phyloP scores from a whole-genome alignment of 2,113 vertebrate species.

The Xenopus borealis region DNA sequence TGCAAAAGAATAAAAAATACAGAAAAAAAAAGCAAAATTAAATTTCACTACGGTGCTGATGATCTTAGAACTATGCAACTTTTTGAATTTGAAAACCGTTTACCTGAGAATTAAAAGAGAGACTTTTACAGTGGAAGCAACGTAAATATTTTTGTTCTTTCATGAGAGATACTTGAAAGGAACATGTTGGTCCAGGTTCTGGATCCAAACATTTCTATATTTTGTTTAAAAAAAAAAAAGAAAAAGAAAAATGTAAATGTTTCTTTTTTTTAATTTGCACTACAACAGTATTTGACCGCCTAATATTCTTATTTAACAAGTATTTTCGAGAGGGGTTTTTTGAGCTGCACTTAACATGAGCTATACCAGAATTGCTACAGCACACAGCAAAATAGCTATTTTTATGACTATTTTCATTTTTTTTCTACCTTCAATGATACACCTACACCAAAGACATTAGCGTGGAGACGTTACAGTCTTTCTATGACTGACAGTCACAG shows the following conservation, averaged over 20 bases:
- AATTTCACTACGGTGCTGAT: slow-evolving; percentile 83
- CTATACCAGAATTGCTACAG: slow-evolving; percentile 78
- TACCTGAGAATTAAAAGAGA: slow-evolving; percentile 77
- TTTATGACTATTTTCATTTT: slow-evolving; percentile 75
- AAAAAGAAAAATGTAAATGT: slow-evolving; percentile 41
- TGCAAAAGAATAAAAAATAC: slow-evolving; percentile 28
- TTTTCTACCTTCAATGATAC: slow-evolving; percentile 80
- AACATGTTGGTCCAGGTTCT: slow-evolving; percentile 94
- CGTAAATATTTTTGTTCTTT: slow-evolving; percentile 70
- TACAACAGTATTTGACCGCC: slow-evolving; percentile 86
- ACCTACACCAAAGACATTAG: slow-evolving; percentile 88
- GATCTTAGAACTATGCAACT: slow-evolving; percentile 98
- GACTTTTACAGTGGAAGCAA: slow-evolving; percentile 75
- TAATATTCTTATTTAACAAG: slow-evolving; percentile 84
- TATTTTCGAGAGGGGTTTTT: slow-evolving; percentile 74
- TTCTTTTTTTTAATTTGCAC: slow-evolving; percentile 93
- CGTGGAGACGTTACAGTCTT: slow-evolving; percentile 72
- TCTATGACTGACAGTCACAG: slow-evolving; percentile 66
- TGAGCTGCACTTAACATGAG: slow-evolving; percentile 84
- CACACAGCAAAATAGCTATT: slow-evolving; percentile 78
- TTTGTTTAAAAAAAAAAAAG: slow-evolving; percentile 68
- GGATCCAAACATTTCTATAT: slow-evolving; percentile 97
- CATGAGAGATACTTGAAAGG: slow-evolving; percentile 98
- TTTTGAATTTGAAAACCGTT: slow-evolving; percentile 85
- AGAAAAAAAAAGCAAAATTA: slow-evolving; percentile 65